Evolutionary conservation across 1,140 invertebrate species (phyloP).

Genomic region (Tigriopus japonicus): DNA sequence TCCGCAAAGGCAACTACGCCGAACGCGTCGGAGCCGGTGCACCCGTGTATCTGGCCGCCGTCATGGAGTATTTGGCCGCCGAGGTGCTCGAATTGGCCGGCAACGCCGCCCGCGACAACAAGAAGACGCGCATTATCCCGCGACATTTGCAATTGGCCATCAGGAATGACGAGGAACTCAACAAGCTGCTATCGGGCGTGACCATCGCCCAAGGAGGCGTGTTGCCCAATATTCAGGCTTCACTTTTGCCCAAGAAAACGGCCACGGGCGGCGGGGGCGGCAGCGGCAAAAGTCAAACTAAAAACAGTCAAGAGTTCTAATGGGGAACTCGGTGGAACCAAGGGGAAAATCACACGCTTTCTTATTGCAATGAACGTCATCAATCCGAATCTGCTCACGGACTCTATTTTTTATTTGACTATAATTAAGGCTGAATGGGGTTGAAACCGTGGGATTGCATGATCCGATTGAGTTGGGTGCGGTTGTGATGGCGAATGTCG

Average conservation of each 20-base stretch:
- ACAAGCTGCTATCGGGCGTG: slow-evolving; percentile 51
- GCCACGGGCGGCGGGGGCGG: too few species aligned
- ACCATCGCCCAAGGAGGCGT: slow-evolving; percentile 69
- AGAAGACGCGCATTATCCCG: slow-evolving; percentile 44
- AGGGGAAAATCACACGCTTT: too few species aligned
- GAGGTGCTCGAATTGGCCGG: slow-evolving; percentile 36
- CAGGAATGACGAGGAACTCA: slow-evolving; percentile 65
- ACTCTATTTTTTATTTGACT: too few species aligned
- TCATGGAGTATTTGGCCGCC: slow-evolving; percentile 37
- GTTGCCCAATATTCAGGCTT: slow-evolving; percentile 52
- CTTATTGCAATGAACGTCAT: too few species aligned
- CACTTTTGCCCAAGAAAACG: slow-evolving; percentile 46
- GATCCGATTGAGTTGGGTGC: neutral
- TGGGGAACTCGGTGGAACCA: too few species aligned
- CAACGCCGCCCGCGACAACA: slow-evolving; percentile 21
- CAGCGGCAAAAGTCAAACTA: too few species aligned
- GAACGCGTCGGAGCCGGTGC: slow-evolving; percentile 46
- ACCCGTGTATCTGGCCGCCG: slow-evolving; percentile 46
- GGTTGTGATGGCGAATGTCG: neutral
- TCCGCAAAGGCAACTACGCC: slow-evolving; percentile 49
- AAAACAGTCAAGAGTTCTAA: too few species aligned
- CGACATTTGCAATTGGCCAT: slow-evolving; percentile 63
- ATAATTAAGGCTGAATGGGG: too few species aligned
- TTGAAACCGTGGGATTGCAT: too few species aligned
- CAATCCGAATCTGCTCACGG: too few species aligned